Evolutionary conservation across 2,888 invertebrate species (phyloP).

Genomic region (Cyrtodaria siliqua): DNA sequence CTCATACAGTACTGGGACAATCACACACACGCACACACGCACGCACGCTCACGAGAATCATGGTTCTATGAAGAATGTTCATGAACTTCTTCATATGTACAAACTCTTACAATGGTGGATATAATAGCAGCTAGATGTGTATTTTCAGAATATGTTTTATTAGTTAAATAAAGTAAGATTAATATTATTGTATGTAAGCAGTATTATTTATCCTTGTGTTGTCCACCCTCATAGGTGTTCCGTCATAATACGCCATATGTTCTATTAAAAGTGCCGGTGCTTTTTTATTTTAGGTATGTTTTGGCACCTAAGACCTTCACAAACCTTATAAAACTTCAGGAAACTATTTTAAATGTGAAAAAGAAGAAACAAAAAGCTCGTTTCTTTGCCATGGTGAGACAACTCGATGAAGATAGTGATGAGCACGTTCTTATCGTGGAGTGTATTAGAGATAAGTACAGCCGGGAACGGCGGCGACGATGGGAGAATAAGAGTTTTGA

Average conservation of each 20-base stretch:
- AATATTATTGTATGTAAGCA: background rate
- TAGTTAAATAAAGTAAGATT: too few species aligned
- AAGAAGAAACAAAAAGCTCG: conserved; percentile 18
- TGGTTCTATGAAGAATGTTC: too few species aligned
- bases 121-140: too few species aligned
- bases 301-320: background rate
- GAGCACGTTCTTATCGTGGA: conserved; percentile 21
- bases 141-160: too few species aligned
- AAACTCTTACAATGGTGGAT: too few species aligned
- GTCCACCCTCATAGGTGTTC: too few species aligned
- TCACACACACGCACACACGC: too few species aligned
- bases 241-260: conserved; percentile 8
- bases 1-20: too few species aligned
- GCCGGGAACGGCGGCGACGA: conserved; percentile 5
- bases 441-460: conserved; percentile 12
- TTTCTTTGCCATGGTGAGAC: conserved; percentile 26
- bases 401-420: conserved; percentile 5
- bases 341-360: conserved; percentile 11
- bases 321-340: background rate
- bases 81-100: too few species aligned
- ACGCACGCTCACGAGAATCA: too few species aligned
- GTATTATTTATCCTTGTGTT: too few species aligned
- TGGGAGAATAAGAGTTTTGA: conserved; percentile 23
- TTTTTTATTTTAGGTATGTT: background rate
- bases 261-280: background rate